Evolutionary conservation across 2,888 invertebrate genomes (phyloP), one percentile per base, ranked within the genome.

Genomic region (Chymomyza fuscimana): DNA sequence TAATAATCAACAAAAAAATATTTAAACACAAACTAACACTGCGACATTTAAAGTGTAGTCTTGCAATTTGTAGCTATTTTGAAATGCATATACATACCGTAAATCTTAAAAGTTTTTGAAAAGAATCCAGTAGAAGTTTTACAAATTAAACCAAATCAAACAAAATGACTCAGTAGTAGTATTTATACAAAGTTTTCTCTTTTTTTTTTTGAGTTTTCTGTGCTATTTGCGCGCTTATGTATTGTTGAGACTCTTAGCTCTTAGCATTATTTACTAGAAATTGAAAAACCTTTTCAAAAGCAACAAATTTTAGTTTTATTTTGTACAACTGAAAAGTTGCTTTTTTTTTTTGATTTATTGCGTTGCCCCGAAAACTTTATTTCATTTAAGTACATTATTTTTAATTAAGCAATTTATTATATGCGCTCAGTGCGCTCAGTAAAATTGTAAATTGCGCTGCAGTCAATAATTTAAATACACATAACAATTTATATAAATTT

Each of bases 1-100:
- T 32, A 32, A 32, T 32, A 32, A 32, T 5, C 3, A 32, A 32
- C 0, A 5, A 4, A 7, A 7, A 32, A 32, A 32, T 25, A 32
- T 32, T 32, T 32, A 15, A 46, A 46, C 40, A 46, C 40, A 46
- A 25, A 12, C 40, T 12, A 54, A 54, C 16, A 54, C 16, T 10
- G 54, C 54, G 54, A 22, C 54, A 54, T 54, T 54, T 22, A 16
- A 19, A 54, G 16, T n/a, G 54, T 54, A 54, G 54, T 54, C 19
- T 67, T 36, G 67, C 63, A 54, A 63, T 63, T 69, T 70, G 51
- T 65, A 76, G 59, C 36, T 58, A 15, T 56, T 51, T 71, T 52
- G 51, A 65, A 74, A 65, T 79, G 79, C 82, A 76, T 79, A 63
- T 76, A 76, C 82, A 76, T 79, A 77, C n/a, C 59, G 63, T 76